Evolutionary conservation across 2,888 invertebrate species (phyloP).

Genomic region (Callinectes sapidus): DNA sequence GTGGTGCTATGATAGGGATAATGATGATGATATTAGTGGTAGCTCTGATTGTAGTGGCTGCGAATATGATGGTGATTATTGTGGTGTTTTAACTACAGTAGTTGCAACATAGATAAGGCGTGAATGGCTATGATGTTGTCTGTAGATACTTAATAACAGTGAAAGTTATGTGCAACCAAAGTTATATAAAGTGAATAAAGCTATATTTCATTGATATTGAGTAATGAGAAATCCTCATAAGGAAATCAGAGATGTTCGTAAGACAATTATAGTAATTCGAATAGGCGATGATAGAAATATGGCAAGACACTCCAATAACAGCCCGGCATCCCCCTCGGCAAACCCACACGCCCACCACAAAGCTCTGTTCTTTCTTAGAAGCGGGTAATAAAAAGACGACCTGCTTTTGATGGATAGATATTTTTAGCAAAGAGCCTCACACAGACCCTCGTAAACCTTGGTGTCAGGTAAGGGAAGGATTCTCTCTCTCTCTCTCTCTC

Average conservation of each 20-base stretch:
- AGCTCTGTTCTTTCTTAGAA: background rate
- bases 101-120: no score
- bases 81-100: no score
- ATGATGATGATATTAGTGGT: background rate
- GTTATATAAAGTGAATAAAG: background rate
- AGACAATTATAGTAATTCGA: background rate
- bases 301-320: background rate
- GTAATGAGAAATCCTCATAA: background rate
- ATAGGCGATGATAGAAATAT: background rate
- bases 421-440: conserved; percentile 6
- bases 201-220: background rate
- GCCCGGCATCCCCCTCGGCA: background rate
- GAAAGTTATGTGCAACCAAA: background rate
- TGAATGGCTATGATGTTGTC: no score
- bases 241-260: background rate
- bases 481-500: conserved; percentile 2
- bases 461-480: background rate
- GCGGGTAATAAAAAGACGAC: background rate
- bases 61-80: background rate
- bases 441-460: background rate
- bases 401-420: background rate
- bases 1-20: background rate
- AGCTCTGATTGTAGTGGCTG: background rate
- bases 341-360: background rate
- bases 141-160: no score